Conservation (phyloP, 1,140 invertebrate species). For the Pogonus chalceus region DNA sequence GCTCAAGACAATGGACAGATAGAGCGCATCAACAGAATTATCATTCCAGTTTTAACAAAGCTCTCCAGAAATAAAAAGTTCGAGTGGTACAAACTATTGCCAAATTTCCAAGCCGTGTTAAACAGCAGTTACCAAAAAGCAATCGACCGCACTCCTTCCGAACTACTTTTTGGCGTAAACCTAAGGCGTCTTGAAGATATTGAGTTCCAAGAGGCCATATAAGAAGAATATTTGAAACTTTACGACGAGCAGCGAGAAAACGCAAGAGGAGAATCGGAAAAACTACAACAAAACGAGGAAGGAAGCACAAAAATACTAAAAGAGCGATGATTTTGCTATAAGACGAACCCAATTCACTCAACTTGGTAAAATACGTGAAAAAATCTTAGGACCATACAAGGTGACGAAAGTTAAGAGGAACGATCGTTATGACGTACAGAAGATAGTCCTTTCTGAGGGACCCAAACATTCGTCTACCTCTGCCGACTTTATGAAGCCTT, state of each 20-base stretch:
- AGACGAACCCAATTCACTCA: too few species aligned
- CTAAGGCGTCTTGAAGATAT: slow-evolving; percentile 24
- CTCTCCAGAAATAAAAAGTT: slow-evolving; percentile 22
- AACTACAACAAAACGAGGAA: slow-evolving; percentile 31
- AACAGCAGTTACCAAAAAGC: slow-evolving; percentile 25
- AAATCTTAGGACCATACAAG: too few species aligned
- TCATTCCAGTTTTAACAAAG: slow-evolving; percentile 26
- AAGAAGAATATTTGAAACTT: too few species aligned
- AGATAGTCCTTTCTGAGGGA: too few species aligned
- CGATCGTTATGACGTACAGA: too few species aligned
- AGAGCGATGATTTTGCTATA: too few species aligned
- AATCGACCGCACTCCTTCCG: slow-evolving; percentile 31
- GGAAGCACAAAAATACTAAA: too few species aligned
- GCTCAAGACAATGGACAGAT: slow-evolving; percentile 25
- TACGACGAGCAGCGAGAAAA: slow-evolving; percentile 19
- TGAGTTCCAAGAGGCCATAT: slow-evolving; percentile 16
- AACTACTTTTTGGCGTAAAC: slow-evolving; percentile 26
- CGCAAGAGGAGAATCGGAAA: slow-evolving; percentile 24
- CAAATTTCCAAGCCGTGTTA: slow-evolving; percentile 21
- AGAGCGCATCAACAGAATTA: slow-evolving; percentile 20
- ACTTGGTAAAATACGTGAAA: too few species aligned
- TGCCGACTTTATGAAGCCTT: too few species aligned
- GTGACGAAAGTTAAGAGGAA: too few species aligned
- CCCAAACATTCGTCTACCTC: too few species aligned
- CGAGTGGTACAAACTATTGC: slow-evolving; percentile 28